Conservation (phyloP, 2,888 invertebrate species). For the Polymixis lichenea region DNA sequence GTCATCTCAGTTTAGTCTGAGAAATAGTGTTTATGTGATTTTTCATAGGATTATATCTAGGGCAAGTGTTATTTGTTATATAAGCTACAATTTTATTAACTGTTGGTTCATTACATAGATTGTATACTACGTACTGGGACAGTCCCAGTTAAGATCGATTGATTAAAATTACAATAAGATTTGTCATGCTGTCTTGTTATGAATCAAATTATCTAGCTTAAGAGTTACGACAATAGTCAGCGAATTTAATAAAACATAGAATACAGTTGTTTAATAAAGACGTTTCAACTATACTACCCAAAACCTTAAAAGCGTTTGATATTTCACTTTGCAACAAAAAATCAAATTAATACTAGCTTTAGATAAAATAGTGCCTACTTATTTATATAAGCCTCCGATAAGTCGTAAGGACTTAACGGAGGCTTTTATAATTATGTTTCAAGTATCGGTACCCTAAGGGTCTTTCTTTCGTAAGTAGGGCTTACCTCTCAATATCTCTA, state of each 20-base stretch:
- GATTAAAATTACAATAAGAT: background rate
- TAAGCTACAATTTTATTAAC: too few species aligned
- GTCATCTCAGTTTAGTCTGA: background rate
- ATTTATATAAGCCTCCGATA: too few species aligned
- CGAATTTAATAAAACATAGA: background rate
- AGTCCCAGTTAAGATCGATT: background rate
- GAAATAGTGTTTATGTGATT: background rate
- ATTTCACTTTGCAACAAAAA: background rate
- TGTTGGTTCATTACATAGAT: background rate
- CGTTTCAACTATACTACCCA: background rate
- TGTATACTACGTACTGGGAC: background rate
- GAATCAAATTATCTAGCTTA: background rate
- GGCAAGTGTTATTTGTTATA: background rate
- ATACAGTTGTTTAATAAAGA: too few species aligned
- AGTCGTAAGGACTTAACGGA: too few species aligned
- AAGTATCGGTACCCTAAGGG: background rate
- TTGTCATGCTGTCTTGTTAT: background rate
- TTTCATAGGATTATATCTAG: background rate
- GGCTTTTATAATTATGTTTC: background rate
- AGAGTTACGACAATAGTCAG: background rate
- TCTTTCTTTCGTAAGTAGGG: background rate
- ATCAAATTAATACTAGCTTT: background rate
- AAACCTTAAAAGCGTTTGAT: constrained; percentile 1
- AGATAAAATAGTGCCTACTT: background rate
- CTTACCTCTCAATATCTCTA: constrained; percentile 75